Evolutionary conservation across 2,113 vertebrate species (phyloP).

Genomic region (Irena cyanogastra): DNA sequence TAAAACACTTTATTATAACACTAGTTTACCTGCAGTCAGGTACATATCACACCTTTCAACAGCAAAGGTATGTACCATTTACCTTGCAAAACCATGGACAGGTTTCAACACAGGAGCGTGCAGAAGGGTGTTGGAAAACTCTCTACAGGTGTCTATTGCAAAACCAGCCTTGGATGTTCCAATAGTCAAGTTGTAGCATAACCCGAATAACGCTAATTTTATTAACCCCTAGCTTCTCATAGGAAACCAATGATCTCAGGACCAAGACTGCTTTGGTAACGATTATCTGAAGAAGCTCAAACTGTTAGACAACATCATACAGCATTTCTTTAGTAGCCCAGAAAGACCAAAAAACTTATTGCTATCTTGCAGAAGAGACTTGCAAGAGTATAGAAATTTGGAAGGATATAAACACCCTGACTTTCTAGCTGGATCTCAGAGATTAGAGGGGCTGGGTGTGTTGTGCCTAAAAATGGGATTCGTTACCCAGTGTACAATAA

Average conservation of each 20-base stretch:
- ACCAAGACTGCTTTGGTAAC: neutral
- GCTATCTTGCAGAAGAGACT: neutral
- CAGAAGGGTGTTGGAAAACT: neutral
- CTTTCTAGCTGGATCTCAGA: neutral
- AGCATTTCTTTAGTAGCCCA: neutral
- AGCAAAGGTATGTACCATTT: neutral
- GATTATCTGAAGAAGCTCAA: neutral
- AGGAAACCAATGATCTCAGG: neutral
- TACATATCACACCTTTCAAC: neutral
- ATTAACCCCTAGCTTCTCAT: neutral
- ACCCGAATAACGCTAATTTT: neutral
- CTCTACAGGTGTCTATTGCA: neutral
- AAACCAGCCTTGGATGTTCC: neutral
- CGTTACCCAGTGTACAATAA: fast-evolving
- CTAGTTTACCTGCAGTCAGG: neutral
- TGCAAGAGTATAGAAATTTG: neutral
- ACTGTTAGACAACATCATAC: neutral
- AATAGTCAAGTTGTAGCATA: neutral
- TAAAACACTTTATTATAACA: neutral
- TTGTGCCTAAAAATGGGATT: neutral
- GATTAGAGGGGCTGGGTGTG: neutral
- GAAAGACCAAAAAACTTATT: neutral
- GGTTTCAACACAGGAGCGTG: neutral
- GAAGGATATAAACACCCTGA: neutral
- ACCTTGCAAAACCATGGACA: neutral